phyloP scores from a whole-genome alignment of 2,113 vertebrate species.

The Dasyornis broadbenti region DNA sequence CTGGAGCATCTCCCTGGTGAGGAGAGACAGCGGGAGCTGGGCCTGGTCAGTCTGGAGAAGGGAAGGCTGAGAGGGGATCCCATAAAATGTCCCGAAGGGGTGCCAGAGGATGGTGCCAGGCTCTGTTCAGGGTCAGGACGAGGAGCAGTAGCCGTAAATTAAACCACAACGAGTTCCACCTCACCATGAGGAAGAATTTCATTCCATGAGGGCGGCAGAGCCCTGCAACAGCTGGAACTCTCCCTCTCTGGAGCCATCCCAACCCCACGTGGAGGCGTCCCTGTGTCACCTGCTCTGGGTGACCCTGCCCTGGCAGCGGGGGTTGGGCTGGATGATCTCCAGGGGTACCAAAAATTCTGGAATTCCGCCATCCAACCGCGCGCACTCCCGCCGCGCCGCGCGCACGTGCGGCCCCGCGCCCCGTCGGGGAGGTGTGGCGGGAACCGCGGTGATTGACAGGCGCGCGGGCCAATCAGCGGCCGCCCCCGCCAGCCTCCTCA shows the following conservation, averaged over 20 bases:
- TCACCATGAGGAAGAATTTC: neutral
- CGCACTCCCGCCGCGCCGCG: neutral
- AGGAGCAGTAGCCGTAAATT: neutral
- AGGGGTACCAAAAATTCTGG: neutral
- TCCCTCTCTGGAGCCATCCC: neutral
- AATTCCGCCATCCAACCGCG: neutral
- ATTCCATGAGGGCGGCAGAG: neutral
- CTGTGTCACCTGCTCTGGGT: neutral
- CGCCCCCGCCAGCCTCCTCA: accelerated
- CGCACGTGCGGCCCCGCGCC: neutral
- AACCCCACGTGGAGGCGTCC: neutral
- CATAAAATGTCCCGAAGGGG: no score
- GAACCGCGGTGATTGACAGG: neutral
- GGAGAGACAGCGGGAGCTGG: no score
- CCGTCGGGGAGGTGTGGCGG: neutral
- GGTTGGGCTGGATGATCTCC: neutral
- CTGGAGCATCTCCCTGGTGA: neutral
- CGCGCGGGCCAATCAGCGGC: neutral
- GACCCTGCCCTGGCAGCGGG: neutral
- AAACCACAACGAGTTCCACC: neutral
- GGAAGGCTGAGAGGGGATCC: neutral
- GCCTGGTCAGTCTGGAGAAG: neutral
- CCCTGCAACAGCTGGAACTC: neutral
- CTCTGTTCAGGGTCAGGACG: neutral
- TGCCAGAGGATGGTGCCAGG: neutral